Base-by-base conservation (phyloP, 1,140 invertebrate genomes). In the Papilio helenus region DNA sequence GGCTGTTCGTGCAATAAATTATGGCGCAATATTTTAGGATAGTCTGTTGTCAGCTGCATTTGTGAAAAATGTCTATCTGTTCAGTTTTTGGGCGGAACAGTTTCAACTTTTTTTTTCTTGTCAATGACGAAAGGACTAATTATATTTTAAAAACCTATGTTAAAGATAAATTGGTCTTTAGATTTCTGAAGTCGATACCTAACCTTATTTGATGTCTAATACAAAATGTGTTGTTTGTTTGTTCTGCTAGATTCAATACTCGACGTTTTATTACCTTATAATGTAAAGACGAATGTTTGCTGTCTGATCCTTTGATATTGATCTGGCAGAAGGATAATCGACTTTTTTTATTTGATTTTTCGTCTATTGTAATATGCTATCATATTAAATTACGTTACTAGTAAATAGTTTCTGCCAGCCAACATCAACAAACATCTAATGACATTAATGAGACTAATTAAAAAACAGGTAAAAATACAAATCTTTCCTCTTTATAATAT, bases 241-340 rank as follows among this genome's bases (percentile, higher is more conserved):
- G 16, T 29, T 29, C 61, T 29, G 5, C 34, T 29, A 68, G 61
- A 29, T 29, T 68, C 26, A 68, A 68, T 16, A 68, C 3, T 26
- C 61, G 23, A 29, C 61, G 26, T 68, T 7, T 68, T 68, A 68
- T 68, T 29, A 68, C 61, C 61, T 68, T 61, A 26, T 29, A 68
- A 68, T 29, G 26, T 68, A 7, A 18, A 68, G 26, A 61, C 1
- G 23, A 14, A 26, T 68, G 29, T 65, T 65, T 65, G 61, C 61
- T 65, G 61, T 68, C 61, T 68, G 23, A 68, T 68, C 61, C 61
- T 34, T 29, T 68, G 5, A 68, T 68, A 29, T 68, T 68, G 26
- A 29, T 68, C 29, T 61, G 9, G 16, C 14, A 3, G 61, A 29
- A 68, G 61, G 26, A 34, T n/a, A 68, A 12, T 34, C 61, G 26